Base-by-base conservation (phyloP, 2,888 invertebrate genomes). In the Barypeithes pellucidus region DNA sequence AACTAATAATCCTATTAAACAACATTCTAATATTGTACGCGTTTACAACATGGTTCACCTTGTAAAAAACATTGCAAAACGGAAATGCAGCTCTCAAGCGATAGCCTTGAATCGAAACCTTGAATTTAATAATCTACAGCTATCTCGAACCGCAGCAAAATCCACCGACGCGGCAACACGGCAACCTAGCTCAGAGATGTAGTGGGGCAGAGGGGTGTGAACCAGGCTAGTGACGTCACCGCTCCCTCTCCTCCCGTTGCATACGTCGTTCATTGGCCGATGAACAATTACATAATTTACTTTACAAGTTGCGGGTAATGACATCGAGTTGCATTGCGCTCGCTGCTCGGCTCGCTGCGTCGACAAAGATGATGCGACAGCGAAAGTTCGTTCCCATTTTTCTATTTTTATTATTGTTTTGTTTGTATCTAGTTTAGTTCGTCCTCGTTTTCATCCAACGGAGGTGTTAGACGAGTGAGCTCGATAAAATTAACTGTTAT, bases 201-300 rank as follows among this genome's bases (percentile, higher is more conserved):
- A 70, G 76, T 63, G 69, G 67, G 72, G 72, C 76, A 78, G 63
- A 24, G 73, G 61, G 68, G 72, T 54, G 75, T 52, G 67, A 68
- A 75, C 72, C 75, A 47, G 72, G 67, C 52, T 20, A 72, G 79
- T 84, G 84, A 85, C 84, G 84, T 84, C 84, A 36, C 66, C 18
- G 47, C 50, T 59, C 61, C 50, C 50, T 54, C 52, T 57, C 54
- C 43, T 36, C 65, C 69, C 77, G 77, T 77, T 82, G 84, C 84
- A 82, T 82, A 77, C 83, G 81, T 81, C 85, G 86, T 86, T 86
- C 86, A 86, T 86, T 86, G 86, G 86, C 86, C 85, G 84, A 81
- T 78, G 79, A 79, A 82, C 86, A 86, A 83, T 83, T 83, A 82
- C 83, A 81, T 83, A 82, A 83, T 86, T 86, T 85, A 86, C 85